phyloP scores from a whole-genome alignment of 1,140 invertebrate species.

The Tachypleus tridentatus region DNA sequence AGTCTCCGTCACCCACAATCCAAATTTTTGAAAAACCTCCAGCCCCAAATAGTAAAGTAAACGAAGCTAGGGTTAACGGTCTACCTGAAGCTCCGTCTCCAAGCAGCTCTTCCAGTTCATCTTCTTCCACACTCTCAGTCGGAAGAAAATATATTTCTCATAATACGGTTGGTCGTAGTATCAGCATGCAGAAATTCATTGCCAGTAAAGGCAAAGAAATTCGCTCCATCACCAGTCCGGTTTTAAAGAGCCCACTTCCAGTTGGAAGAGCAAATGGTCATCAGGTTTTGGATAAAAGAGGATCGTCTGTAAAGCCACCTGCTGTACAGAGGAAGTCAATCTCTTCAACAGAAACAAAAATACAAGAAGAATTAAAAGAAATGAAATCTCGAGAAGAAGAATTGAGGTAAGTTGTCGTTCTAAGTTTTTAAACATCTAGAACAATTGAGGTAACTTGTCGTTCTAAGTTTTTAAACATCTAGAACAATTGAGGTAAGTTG shows the following conservation, averaged over 20 bases:
- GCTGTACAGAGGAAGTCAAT: not conserved
- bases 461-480: too few relatives aligned
- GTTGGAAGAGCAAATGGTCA: not conserved
- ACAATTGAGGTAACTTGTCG: too few relatives aligned
- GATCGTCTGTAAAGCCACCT: not conserved
- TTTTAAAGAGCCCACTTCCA: not conserved
- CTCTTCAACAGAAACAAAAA: conserved; percentile 54
- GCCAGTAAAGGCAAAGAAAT: conserved; percentile 46
- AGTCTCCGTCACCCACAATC: too few relatives aligned
- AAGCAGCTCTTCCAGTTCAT: too few relatives aligned
- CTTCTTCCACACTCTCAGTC: too few relatives aligned
- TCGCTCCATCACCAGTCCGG: not conserved
- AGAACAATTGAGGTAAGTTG: too few relatives aligned
- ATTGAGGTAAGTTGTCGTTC: conserved; percentile 41
- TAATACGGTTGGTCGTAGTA: conserved; percentile 25
- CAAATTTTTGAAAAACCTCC: too few relatives aligned
- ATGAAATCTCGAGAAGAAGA: conserved; percentile 59
- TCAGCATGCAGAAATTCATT: conserved; percentile 59
- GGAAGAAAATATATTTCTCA: too few relatives aligned
- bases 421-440: too few relatives aligned
- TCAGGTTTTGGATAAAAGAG: not conserved
- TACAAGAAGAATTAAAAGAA: conserved; percentile 58
- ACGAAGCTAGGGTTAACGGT: too few relatives aligned
- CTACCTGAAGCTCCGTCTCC: too few relatives aligned
- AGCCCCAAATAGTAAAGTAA: too few relatives aligned